phyloP scores from a whole-genome alignment of 2,113 vertebrate genomes.

The Stercorarius parasiticus region DNA sequence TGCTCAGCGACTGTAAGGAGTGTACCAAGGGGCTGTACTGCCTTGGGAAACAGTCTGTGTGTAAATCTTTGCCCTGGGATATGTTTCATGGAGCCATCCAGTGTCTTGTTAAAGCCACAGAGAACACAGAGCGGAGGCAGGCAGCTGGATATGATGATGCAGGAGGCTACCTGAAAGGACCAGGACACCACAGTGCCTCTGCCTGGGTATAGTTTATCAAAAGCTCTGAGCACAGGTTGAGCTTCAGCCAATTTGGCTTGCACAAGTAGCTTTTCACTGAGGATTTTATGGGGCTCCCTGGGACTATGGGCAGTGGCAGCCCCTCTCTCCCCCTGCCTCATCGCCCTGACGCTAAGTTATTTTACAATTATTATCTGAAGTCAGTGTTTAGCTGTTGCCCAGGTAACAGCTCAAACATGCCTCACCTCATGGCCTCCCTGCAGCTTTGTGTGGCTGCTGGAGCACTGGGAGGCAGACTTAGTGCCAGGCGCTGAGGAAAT shows the following conservation, averaged over 20 bases:
- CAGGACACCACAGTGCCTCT: not conserved
- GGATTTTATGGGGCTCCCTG: not conserved
- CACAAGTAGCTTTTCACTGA: not conserved
- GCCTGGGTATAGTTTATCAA: not conserved
- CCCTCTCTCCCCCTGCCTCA: not conserved
- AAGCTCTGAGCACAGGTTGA: not conserved
- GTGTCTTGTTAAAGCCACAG: not conserved
- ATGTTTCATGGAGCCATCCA: not conserved
- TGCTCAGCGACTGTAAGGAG: not conserved
- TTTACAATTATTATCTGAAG: constrained; percentile 18
- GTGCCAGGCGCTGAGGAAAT: constrained; percentile 46
- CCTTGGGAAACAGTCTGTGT: not conserved
- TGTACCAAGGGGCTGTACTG: not conserved
- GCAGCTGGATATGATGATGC: not conserved
- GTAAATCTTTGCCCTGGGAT: not conserved
- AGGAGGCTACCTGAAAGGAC: not conserved
- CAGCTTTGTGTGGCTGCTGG: not conserved
- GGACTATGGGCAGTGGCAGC: not conserved
- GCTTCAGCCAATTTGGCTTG: not conserved
- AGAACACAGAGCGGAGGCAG: not conserved
- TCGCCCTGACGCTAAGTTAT: not conserved
- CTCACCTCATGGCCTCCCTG: constrained; percentile 48
- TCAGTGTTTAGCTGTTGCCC: constrained; percentile 63
- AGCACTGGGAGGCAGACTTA: not conserved
- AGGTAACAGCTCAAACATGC: constrained; percentile 61